Percentiles rank a stretch among this genome's conserved stretches.
These are phyloP conservation scores for Syngnathus typhle DNA, from an alignment of 2,113 vertebrate genomes.

Conservation along the genomic window DNA sequence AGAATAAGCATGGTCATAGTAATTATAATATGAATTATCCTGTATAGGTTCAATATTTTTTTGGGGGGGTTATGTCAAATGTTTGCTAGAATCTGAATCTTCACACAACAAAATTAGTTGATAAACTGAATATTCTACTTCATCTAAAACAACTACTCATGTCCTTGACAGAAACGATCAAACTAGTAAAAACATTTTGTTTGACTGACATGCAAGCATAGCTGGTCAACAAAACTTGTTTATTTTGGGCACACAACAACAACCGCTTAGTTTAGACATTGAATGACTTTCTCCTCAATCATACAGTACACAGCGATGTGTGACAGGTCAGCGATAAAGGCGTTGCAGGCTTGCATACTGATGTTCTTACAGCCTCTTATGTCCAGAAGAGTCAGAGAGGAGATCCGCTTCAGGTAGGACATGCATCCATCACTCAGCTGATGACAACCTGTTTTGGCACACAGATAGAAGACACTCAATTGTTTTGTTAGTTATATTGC, in stretches of 20 bases:
- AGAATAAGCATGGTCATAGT: no score
- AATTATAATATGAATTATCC: no score
- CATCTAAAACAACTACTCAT: no score
- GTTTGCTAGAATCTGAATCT: no score
- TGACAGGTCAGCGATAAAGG: slow-evolving; percentile 94
- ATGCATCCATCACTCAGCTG: slow-evolving; percentile 90
- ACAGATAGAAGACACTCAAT: neutral
- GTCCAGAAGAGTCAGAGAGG: slow-evolving; percentile 84
- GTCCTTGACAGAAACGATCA: no score
- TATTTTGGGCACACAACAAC: neutral
- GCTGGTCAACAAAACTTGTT: no score
- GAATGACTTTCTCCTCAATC: slow-evolving; percentile 95
- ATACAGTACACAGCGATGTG: slow-evolving; percentile 89
- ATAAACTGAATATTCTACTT: no score
- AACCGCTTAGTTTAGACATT: slow-evolving; percentile 74
- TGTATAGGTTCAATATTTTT: no score
- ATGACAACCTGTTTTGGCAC: slow-evolving; percentile 77
- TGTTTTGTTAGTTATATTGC: neutral
- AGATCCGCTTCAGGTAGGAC: slow-evolving; percentile 84
- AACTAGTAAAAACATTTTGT: no score
- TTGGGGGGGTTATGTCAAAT: no score
- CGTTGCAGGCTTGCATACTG: slow-evolving; percentile 85
- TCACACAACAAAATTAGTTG: no score
- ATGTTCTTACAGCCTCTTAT: slow-evolving; percentile 87
- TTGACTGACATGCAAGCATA: no score